A percentile compares a stretch with the other conserved stretches of the same genome.
Conservation (phyloP, 2,797 vertebrate genomes). For the Phoebastria nigripes region DNA sequence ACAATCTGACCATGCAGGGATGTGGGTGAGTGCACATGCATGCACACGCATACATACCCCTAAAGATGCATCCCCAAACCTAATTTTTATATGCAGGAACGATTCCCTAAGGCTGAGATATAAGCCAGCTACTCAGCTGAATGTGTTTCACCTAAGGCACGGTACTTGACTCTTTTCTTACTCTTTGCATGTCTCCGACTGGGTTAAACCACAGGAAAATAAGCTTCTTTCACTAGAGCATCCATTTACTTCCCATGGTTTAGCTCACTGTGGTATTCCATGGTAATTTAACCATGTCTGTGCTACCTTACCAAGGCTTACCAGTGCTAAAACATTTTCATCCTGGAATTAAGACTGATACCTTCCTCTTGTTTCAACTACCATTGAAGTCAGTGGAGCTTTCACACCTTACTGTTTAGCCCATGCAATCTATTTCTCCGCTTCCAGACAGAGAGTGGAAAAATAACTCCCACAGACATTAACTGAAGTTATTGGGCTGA, state of each 20-base stretch:
- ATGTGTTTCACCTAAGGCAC: neutral
- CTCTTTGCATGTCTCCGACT: neutral
- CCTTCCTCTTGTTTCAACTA: neutral
- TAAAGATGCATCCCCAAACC: neutral
- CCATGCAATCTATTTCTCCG: neutral
- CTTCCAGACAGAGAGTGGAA: neutral
- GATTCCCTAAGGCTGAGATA: neutral
- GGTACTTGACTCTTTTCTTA: neutral
- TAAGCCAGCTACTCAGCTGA: neutral
- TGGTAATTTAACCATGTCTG: neutral
- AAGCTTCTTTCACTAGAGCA: neutral
- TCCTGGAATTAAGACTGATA: neutral
- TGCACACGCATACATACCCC: fast-evolving
- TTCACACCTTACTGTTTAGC: neutral
- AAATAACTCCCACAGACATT: neutral
- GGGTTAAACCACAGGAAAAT: neutral
- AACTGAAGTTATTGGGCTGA: neutral
- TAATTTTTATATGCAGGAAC: neutral
- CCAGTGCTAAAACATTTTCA: neutral
- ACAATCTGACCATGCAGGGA: neutral
- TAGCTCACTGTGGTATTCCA: neutral
- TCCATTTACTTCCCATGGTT: neutral
- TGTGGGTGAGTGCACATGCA: neutral
- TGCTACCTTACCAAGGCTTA: neutral
- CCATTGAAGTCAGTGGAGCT: neutral